Conservation (phyloP, 2,113 vertebrate species). For the Malurus elegans region DNA sequence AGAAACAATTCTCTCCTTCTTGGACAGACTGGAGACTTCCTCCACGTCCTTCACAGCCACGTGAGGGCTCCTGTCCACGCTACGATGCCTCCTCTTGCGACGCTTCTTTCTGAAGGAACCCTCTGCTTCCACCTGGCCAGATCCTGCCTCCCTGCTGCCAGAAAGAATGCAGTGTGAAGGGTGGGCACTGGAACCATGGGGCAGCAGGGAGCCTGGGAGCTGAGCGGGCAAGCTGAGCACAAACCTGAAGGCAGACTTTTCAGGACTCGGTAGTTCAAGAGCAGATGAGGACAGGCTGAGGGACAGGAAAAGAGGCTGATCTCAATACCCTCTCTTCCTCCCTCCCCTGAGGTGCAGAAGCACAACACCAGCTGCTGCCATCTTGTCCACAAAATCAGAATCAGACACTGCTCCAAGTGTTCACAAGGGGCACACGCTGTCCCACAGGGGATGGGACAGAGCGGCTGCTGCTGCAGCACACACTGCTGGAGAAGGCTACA, state of each 20-base stretch:
- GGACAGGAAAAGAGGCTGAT: background rate
- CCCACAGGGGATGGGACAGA: background rate
- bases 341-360: background rate
- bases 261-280: slow-evolving; percentile 57
- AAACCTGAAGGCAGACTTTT: slow-evolving; percentile 31
- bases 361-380: background rate
- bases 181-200: background rate
- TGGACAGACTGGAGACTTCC: background rate
- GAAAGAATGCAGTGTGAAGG: background rate
- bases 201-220: background rate
- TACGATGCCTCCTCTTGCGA: background rate
- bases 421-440: background rate
- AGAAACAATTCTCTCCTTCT: background rate
- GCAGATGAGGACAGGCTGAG: slow-evolving; percentile 75
- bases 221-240: background rate
- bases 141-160: background rate
- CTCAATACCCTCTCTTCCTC: background rate
- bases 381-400: fast-evolving
- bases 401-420: background rate
- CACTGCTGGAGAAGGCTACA: background rate
- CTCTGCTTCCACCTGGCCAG: background rate
- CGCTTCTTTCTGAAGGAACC: slow-evolving; percentile 13
- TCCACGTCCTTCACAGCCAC: background rate
- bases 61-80: background rate
- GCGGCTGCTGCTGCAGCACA: background rate